Base-by-base conservation (phyloP, 2,888 invertebrate species). In the Agrochola macilenta region DNA sequence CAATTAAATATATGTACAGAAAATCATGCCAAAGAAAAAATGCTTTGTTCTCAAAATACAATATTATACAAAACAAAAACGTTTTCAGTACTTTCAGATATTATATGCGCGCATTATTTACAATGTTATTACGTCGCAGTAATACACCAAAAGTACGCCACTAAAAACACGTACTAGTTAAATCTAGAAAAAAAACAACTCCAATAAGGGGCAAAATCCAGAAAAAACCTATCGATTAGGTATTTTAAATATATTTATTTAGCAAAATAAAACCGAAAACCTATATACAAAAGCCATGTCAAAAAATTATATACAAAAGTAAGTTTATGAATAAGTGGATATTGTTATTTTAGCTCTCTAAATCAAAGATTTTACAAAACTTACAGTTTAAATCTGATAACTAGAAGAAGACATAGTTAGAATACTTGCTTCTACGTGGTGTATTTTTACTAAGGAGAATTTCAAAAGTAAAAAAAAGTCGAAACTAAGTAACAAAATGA, bases 261-360 rank as follows among this genome's bases (percentile, higher is more conserved):
- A 89, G 85, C 90, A 63, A 83, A 83, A 83, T 75, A 49, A 78
- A 79, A 64, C 30, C 20, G 52, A 64, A 79, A 77, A n/a, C n/a
- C n/a, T n/a, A n/a, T n/a, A n/a, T n/a, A n/a, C n/a, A n/a, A n/a
- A n/a, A 79, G 74, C 80, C 85, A 87, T 81, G 12, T 83, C 70
- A 82, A 81, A 71, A 78, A 77, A 61, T 4, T 72, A 84, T 82
- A 69, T 82, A 89, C 76, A 81, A 82, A 79, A 79, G 46, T 54
- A 79, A 73, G 61, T 74, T 72, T 71, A 70, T 46, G 81, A 89
- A 89, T 87, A 57, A 49, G 89, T 88, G 89, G 88, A 88, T 89
- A 88, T 88, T 89, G 89, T 89, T 88, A 83, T 68, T 66, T 17
- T 60, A 76, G 66, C 63, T 71, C 63, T 73, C 63, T 72, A 78